A percentile compares a stretch with the other conserved stretches of the same genome.
Conservation (phyloP, 2,797 vertebrate species). For the Mionectes olivaceus region DNA sequence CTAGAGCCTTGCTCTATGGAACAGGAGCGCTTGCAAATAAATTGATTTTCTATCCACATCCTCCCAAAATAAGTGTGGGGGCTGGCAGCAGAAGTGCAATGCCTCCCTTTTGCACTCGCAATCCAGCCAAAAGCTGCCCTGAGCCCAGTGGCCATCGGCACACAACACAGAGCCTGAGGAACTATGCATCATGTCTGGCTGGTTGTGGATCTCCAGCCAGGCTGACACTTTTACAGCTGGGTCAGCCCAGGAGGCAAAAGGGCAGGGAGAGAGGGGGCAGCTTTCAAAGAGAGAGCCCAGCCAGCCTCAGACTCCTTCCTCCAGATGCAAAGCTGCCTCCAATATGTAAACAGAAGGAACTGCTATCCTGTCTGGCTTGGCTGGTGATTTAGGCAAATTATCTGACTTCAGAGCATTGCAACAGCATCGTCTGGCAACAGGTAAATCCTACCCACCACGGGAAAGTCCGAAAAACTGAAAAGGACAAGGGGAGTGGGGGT, state of each 20-base stretch:
- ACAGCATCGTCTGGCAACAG: neutral
- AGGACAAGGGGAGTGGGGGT: too few relatives aligned
- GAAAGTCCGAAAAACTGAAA: neutral
- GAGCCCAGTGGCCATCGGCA: neutral
- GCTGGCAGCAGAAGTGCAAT: neutral
- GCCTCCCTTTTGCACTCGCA: neutral
- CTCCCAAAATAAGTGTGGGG: neutral
- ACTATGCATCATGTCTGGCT: neutral
- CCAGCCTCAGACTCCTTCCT: neutral
- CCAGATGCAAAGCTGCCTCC: constrained; percentile 13
- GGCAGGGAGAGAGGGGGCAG: neutral
- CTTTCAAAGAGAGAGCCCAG: neutral
- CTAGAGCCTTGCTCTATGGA: neutral
- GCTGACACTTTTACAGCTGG: constrained; percentile 32
- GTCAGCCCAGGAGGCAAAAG: neutral
- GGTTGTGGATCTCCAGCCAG: neutral
- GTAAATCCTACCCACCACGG: neutral
- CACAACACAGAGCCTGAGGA: neutral
- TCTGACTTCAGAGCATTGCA: constrained; percentile 12
- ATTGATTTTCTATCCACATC: neutral
- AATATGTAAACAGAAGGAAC: constrained; percentile 4
- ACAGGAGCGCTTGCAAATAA: neutral
- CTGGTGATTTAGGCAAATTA: neutral
- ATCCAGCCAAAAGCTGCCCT: neutral
- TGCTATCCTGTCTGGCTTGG: neutral